Base-by-base conservation (phyloP, 2,888 invertebrate genomes). In the Platycheirus rosarum region DNA sequence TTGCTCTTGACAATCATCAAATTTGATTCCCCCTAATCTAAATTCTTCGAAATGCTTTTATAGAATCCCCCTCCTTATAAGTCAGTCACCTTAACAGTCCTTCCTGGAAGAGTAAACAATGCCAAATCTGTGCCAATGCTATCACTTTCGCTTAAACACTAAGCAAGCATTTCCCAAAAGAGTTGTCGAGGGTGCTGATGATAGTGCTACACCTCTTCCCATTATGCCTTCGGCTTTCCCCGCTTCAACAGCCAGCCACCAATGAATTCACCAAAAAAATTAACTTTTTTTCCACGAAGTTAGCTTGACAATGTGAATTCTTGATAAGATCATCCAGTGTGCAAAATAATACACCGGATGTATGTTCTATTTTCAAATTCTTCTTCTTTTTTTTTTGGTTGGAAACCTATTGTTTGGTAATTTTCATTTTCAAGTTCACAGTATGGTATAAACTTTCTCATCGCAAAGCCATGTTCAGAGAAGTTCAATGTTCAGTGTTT, bases 361-460 rank as follows among this genome's bases (percentile, higher is more conserved):
- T 57, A 76, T 68, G 75, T 76, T 76, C 75, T 76, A 76, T 69
- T 76, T 76, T 46, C 51, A 46, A 69, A 53, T 18, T 62, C 2
- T 32, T 65, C 35, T 69, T 46, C 40, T 42, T 29, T 40, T 70
- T 32, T 55, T 55, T 46, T 26, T 40, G 37, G 23, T 40, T 37
- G 20, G 11, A 2, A 48, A 23, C 16, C 75, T 75, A 75, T 80
- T 80, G 75, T 80, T 46, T 68, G 62, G 2, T 32, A 46, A 65
- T 71, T 73, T 69, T 20, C 42, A 57, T 69, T 79, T 75, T 80
- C 79, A 80, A 80, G 79, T 80, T 80, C 79, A 80, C 65, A 75
- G 18, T 4, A 35, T 9, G 8, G 40, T 40, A 48, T n/a, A 66
- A 75, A 80, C 79, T 80, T 80, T 80, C 79, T 70, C 75, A 62